Base-by-base conservation (phyloP, 2,888 invertebrate genomes). In the Metallyticus violacea region DNA sequence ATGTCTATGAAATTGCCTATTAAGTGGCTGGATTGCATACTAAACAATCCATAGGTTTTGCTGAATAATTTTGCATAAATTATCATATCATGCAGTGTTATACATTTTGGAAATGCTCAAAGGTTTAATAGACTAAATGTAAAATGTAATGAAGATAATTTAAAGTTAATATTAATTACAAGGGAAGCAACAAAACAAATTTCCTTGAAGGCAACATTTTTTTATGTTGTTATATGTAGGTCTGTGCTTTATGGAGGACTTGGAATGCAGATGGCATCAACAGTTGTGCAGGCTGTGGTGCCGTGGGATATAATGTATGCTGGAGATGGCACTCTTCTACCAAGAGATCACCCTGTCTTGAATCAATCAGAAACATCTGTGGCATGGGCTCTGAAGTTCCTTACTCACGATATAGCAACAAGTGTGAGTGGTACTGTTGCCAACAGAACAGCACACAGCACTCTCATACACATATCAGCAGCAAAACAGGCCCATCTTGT, bases 211-310 rank as follows among this genome's bases (percentile, higher is more conserved):
- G n/a, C n/a, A n/a, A n/a, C n/a, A n/a, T n/a, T n/a, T n/a, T n/a
- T n/a, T n/a, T 62, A 15, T 62, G 40, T 4, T 62, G 40, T 62
- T n/a, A n/a, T n/a, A n/a, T n/a, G n/a, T 89, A 93, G 93, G 86
- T 90, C 93, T 5, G 90, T 93, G 7, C 90, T 93, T 80, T 93
- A 93, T 90, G 93, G 93, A 28, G 90, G 92, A 83, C 88, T 93
- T 27, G 93, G 93, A 15, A 90, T 92, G 77, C 92, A 93, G 89
- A 90, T 94, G 76, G 92, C 92, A 1, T 90, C 91, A 85, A 93
- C 93, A 1, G 90, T 93, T 26, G 90, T 93, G 2, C 91, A 91
- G 7, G 91, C 92, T 30, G 90, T 93, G 86, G 91, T 92, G 28
- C 92, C 93, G 0, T 91, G 92, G 90, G 91, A 92, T 77, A 89